These are phyloP conservation scores for Dissostichus mawsoni DNA, from an alignment of 2,113 vertebrate species.

Conservation along the genomic window DNA sequence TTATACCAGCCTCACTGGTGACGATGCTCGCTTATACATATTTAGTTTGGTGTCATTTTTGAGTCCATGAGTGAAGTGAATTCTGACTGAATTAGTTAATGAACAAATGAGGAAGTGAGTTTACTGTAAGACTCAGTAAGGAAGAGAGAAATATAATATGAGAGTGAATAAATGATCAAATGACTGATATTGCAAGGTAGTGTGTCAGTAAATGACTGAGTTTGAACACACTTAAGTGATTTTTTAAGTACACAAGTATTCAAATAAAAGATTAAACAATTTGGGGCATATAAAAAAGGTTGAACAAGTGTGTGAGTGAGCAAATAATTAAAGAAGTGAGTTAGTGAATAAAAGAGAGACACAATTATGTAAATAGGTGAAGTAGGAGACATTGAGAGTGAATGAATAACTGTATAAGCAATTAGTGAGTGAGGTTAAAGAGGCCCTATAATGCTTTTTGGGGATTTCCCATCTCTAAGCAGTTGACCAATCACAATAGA, in stretches of 20 bases:
- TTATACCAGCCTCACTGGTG: constrained; percentile 11
- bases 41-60: constrained; percentile 22
- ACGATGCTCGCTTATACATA: neutral
- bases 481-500: too few species aligned
- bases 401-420: neutral
- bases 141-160: neutral
- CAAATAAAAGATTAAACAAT: neutral
- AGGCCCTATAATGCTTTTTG: too few species aligned
- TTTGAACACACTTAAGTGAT: neutral
- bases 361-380: neutral
- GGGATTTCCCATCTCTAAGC: too few species aligned
- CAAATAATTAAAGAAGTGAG: neutral
- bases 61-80: neutral
- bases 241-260: neutral
- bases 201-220: too few species aligned
- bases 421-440: too few species aligned
- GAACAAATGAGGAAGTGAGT: neutral
- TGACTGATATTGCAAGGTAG: neutral
- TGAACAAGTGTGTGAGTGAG: neutral
- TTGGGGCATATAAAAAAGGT: neutral
- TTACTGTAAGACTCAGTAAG: neutral
- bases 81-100: neutral
- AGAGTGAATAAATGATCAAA: neutral
- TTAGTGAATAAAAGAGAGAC: neutral
- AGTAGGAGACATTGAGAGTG: neutral